phyloP scores from a whole-genome alignment of 1,140 invertebrate genomes.

The Apis laboriosa region DNA sequence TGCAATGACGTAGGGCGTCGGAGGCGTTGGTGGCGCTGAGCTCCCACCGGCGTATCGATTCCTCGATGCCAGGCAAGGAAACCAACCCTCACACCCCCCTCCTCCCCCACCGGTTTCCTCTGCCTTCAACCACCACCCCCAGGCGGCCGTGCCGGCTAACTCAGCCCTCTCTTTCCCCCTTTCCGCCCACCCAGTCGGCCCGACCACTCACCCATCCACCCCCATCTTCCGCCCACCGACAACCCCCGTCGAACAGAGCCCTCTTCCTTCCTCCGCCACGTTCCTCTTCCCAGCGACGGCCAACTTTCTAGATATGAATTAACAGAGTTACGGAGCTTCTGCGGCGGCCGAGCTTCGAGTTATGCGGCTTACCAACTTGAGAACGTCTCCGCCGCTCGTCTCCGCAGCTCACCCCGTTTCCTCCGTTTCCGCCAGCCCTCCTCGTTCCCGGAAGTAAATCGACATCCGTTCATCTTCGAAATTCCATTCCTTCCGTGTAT shows the following conservation, averaged over 20 bases:
- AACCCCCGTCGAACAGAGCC: conserved; percentile 25
- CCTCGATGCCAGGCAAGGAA: conserved; percentile 72
- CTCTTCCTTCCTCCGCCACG: conserved; percentile 41
- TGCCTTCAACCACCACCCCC: conserved; percentile 60
- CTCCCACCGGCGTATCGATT: conserved; percentile 77
- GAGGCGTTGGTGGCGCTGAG: conserved; percentile 78
- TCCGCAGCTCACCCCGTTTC: not conserved
- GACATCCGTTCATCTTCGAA: conserved; percentile 17
- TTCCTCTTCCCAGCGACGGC: conserved; percentile 59
- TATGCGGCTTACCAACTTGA: conserved; percentile 77
- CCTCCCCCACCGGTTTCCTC: conserved; percentile 32
- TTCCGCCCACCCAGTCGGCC: conserved; percentile 54
- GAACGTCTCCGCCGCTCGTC: conserved; percentile 68
- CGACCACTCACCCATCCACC: conserved; percentile 52
- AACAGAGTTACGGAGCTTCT: conserved; percentile 80
- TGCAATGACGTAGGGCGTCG: conserved; percentile 76
- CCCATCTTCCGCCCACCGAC: conserved; percentile 51
- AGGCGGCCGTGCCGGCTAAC: conserved; percentile 62
- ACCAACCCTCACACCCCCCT: conserved; percentile 60
- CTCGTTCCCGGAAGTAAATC: not conserved
- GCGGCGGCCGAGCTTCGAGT: conserved; percentile 69
- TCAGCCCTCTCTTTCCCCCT: conserved; percentile 61
- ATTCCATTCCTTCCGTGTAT: not conserved
- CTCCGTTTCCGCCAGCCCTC: not conserved
- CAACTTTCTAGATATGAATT: conserved; percentile 81